These are phyloP conservation scores for Platalea minor DNA, from an alignment of 2,797 vertebrate species.

Conservation along the genomic window DNA sequence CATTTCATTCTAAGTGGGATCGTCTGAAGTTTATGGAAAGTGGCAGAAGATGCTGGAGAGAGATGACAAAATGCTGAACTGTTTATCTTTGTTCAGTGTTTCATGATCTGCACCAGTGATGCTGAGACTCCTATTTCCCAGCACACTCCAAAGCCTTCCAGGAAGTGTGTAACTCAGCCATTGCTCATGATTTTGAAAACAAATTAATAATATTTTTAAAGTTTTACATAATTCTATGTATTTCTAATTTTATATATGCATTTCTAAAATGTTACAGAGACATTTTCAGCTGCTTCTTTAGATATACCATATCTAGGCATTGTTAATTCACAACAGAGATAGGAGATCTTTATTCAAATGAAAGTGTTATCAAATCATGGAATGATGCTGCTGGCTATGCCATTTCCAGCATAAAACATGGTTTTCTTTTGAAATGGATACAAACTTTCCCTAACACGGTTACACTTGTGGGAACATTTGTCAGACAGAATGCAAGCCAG, in stretches of 20 bases:
- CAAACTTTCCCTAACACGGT: neutral
- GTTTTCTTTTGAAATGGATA: slow-evolving; percentile 31
- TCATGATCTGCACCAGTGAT: neutral
- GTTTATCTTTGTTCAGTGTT: neutral
- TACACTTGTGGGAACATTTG: neutral
- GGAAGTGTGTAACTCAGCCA: neutral
- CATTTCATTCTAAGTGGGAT: neutral
- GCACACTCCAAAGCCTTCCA: neutral
- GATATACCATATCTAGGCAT: neutral
- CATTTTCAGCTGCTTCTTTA: neutral
- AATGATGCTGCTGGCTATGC: neutral
- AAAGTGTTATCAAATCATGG: neutral
- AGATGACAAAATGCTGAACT: neutral
- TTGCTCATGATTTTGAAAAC: neutral
- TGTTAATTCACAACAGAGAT: neutral
- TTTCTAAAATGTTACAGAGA: neutral
- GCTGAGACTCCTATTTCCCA: neutral
- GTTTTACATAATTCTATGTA: neutral
- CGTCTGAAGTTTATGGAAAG: neutral
- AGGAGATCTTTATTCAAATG: neutral
- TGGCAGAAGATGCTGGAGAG: neutral
- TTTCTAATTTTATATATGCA: neutral
- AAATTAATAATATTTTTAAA: neutral
- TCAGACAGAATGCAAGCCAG: neutral
- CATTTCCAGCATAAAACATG: neutral